A percentile compares a stretch with the other conserved stretches of the same genome.
These are phyloP conservation scores for Scortum barcoo DNA, from an alignment of 2,113 vertebrate genomes.

Conservation along the genomic window DNA sequence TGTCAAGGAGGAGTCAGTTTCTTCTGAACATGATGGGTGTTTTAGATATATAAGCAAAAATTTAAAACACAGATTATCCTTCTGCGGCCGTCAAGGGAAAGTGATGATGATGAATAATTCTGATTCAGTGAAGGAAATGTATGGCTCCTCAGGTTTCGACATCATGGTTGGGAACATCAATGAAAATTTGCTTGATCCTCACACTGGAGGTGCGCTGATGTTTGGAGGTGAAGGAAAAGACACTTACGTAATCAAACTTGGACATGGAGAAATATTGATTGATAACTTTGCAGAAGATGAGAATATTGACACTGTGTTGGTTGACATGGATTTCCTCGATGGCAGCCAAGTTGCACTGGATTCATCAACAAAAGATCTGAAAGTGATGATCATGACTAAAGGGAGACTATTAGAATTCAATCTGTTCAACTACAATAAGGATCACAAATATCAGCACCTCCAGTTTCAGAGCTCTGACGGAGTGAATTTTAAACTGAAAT, in stretches of 20 bases:
- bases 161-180: conserved; percentile 62
- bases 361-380: not conserved
- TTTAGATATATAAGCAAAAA: not conserved
- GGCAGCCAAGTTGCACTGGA: conserved; percentile 10
- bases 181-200: conserved; percentile 62
- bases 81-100: not conserved
- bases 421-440: conserved; percentile 30
- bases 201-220: conserved; percentile 59
- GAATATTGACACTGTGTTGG: conserved; percentile 55
- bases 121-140: conserved; percentile 60
- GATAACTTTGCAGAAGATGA: conserved; percentile 64
- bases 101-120: conserved; percentile 15
- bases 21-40: not conserved
- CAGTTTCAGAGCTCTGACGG: conserved; percentile 66
- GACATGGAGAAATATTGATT: conserved; percentile 45
- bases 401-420: not conserved
- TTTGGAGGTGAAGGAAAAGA: conserved; percentile 60
- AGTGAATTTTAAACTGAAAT: conserved; percentile 51
- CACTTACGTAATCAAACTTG: conserved; percentile 62
- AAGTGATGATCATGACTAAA: conserved; percentile 9
- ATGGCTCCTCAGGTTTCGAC: conserved; percentile 62
- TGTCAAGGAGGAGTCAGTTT: not conserved
- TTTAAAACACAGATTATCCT: not conserved
- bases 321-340: conserved; percentile 63
- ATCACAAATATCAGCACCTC: conserved; percentile 53